Evolutionary conservation across 2,888 invertebrate genomes (phyloP).

Genomic region (Eristalinus aeneus): DNA sequence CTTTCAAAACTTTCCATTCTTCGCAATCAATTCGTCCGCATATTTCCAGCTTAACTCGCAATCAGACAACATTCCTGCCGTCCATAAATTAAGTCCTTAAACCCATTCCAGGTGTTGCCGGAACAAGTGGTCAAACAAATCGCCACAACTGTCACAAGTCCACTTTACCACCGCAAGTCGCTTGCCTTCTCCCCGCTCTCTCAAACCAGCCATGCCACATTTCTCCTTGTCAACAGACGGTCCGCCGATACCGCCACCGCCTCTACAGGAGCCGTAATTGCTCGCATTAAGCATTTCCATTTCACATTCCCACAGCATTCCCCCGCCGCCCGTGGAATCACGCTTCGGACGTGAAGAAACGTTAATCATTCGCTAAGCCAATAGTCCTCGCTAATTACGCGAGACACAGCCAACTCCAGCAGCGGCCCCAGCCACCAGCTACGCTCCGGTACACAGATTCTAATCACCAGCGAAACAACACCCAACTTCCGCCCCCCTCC

Average conservation of each 20-base stretch:
- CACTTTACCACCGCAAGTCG: neutral
- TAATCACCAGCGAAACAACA: slow-evolving; percentile 31
- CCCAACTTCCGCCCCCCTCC: neutral
- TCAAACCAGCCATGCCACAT: slow-evolving; percentile 3
- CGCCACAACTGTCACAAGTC: slow-evolving; percentile 6
- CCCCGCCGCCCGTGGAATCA: slow-evolving; percentile 17
- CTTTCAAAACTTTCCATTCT: neutral
- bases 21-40: neutral
- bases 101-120: neutral
- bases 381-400: slow-evolving; percentile 64
- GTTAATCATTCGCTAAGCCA: slow-evolving; percentile 65
- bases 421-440: slow-evolving; percentile 39
- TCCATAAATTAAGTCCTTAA: neutral
- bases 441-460: slow-evolving; percentile 57
- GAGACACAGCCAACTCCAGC: slow-evolving; percentile 19
- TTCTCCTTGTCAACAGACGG: slow-evolving; percentile 24
- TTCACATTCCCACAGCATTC: slow-evolving; percentile 38
- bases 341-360: slow-evolving; percentile 24
- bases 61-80: neutral
- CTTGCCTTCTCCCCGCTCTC: too few relatives aligned
- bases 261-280: slow-evolving; percentile 28
- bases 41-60: neutral
- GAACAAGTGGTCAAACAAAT: slow-evolving; percentile 17
- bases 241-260: neutral
- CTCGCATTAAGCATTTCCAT: slow-evolving; percentile 43